Percentiles rank a stretch among this genome's conserved stretches.
These are phyloP conservation scores for Montipora efflorescens DNA, from an alignment of 64 coral and sea anemone species.

Conservation along the genomic window DNA sequence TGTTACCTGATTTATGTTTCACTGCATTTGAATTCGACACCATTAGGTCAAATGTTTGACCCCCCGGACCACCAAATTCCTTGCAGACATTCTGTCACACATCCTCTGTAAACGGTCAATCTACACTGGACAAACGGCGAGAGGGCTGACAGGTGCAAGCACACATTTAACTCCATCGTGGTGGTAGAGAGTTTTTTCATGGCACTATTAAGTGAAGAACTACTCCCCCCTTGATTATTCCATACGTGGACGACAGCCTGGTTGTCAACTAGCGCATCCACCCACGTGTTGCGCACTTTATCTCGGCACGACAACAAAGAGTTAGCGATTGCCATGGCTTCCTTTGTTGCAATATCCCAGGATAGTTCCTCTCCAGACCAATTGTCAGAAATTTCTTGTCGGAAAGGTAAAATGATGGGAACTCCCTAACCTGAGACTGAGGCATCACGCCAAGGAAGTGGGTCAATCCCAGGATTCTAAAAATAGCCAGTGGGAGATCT, in stretches of 20 bases:
- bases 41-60: background rate
- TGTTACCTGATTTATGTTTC: background rate
- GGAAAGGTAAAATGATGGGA: background rate
- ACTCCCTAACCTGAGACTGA: background rate
- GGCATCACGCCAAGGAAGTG: no score
- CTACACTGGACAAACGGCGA: background rate
- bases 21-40: background rate
- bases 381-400: slow-evolving; percentile 38
- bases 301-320: background rate
- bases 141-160: background rate
- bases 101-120: background rate
- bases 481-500: slow-evolving; percentile 59
- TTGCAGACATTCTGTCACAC: background rate
- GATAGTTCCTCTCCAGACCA: slow-evolving; percentile 34
- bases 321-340: slow-evolving; percentile 6
- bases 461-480: slow-evolving; percentile 20
- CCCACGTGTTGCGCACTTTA: background rate
- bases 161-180: no score
- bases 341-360: slow-evolving; percentile 32
- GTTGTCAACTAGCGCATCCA: no score
- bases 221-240: no score
- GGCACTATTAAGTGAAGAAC: no score
- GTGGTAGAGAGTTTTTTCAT: no score
- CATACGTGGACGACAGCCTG: no score
- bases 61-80: background rate